A percentile compares a stretch with the other conserved stretches of the same genome.
Evolutionary conservation across 2,797 vertebrate species (phyloP).

Genomic region (Emydoidea blandingii): DNA sequence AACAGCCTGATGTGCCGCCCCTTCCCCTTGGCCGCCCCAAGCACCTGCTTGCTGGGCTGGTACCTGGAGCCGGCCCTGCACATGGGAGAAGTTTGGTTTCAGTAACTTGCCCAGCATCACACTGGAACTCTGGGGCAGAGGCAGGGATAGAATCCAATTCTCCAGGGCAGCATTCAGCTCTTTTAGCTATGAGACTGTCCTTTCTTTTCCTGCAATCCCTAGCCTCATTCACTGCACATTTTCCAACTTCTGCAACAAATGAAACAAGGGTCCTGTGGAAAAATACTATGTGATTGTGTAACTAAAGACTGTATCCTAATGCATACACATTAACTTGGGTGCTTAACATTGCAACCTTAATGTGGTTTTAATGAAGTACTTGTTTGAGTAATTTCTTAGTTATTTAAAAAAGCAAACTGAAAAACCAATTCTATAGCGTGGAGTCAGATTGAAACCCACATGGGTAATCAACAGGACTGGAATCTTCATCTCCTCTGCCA

Average conservation of each 20-base stretch:
- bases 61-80: neutral
- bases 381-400: too few species aligned
- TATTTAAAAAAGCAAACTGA: neutral
- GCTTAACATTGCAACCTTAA: too few species aligned
- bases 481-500: neutral
- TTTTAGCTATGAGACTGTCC: fast-evolving
- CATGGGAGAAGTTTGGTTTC: neutral
- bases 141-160: neutral
- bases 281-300: neutral
- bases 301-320: neutral
- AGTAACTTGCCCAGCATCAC: neutral
- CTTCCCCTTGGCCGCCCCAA: too few species aligned
- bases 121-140: neutral
- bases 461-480: neutral
- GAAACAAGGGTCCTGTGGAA: neutral
- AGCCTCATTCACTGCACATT: too few species aligned
- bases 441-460: neutral
- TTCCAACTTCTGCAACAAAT: neutral
- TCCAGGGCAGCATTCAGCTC: neutral
- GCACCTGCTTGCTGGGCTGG: too few species aligned
- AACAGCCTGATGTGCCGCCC: too few species aligned
- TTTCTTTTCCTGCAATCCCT: too few species aligned
- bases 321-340: too few species aligned
- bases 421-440: fast-evolving
- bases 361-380: too few species aligned